Percentiles rank a stretch among this genome's conserved stretches.
These are phyloP conservation scores for Eulemur mongoz DNA, from an alignment of 2,797 vertebrate genomes.

Conservation along the genomic window DNA sequence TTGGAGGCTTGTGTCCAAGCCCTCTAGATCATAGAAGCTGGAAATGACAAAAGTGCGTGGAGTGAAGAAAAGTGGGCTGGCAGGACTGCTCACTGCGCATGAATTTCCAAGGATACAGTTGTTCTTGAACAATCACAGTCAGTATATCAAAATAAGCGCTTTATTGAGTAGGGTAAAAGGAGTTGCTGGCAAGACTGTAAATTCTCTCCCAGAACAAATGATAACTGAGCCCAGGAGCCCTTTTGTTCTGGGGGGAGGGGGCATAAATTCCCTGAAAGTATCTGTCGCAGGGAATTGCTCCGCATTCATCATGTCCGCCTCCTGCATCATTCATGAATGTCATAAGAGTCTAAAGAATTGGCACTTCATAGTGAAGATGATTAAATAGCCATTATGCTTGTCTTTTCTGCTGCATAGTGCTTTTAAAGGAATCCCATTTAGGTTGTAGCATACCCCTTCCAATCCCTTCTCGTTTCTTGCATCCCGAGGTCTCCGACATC, in stretches of 20 bases:
- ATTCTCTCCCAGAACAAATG: constrained; percentile 84
- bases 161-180: constrained; percentile 83
- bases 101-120: constrained; percentile 81
- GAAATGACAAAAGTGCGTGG: background rate
- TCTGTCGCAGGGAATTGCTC: constrained; percentile 83
- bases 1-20: background rate
- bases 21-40: background rate
- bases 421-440: constrained; percentile 68
- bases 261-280: constrained; percentile 85
- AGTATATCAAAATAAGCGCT: constrained; percentile 85
- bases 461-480: background rate
- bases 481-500: background rate
- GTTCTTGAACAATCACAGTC: constrained; percentile 83
- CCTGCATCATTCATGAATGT: constrained; percentile 87
- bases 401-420: constrained; percentile 73
- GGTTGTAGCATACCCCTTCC: background rate
- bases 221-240: constrained; percentile 83
- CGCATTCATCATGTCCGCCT: constrained; percentile 82
- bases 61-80: background rate
- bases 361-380: constrained; percentile 83
- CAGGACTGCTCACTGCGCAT: constrained; percentile 35
- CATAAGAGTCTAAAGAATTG: constrained; percentile 85
- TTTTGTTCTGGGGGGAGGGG: constrained; percentile 80
- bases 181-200: constrained; percentile 84
- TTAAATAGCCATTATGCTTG: constrained; percentile 83